Percentiles rank a stretch among this genome's conserved stretches.
phyloP scores from a whole-genome alignment of 2,113 vertebrate species.

The Glaucomys volans region DNA sequence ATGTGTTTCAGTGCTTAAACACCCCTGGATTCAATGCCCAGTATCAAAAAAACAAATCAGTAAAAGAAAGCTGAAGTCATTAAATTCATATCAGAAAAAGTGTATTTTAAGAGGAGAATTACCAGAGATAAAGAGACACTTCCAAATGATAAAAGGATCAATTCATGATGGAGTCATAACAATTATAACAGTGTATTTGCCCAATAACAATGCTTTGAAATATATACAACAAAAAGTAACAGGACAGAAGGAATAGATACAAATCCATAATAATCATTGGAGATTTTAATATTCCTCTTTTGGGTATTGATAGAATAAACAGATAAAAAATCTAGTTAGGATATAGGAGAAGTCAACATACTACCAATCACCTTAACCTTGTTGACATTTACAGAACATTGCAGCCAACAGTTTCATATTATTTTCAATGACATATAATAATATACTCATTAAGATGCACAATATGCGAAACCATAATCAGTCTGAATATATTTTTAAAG shows the following conservation, averaged over 20 bases:
- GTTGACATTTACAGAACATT: neutral
- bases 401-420: neutral
- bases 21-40: neutral
- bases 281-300: neutral
- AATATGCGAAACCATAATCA: neutral
- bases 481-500: slow-evolving; percentile 13
- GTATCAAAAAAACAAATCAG: too few relatives aligned
- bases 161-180: neutral
- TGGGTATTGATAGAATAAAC: neutral
- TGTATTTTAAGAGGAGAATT: neutral
- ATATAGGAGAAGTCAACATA: neutral
- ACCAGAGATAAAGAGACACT: neutral
- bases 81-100: neutral
- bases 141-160: neutral
- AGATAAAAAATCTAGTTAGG: neutral
- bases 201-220: neutral
- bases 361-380: neutral
- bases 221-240: neutral
- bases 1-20: too few relatives aligned
- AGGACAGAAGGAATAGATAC: neutral
- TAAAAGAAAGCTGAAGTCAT: neutral
- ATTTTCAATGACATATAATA: neutral
- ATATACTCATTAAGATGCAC: neutral
- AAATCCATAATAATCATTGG: neutral
- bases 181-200: neutral